phyloP scores from a whole-genome alignment of 1,140 invertebrate genomes.

The Callitettix versicolor region DNA sequence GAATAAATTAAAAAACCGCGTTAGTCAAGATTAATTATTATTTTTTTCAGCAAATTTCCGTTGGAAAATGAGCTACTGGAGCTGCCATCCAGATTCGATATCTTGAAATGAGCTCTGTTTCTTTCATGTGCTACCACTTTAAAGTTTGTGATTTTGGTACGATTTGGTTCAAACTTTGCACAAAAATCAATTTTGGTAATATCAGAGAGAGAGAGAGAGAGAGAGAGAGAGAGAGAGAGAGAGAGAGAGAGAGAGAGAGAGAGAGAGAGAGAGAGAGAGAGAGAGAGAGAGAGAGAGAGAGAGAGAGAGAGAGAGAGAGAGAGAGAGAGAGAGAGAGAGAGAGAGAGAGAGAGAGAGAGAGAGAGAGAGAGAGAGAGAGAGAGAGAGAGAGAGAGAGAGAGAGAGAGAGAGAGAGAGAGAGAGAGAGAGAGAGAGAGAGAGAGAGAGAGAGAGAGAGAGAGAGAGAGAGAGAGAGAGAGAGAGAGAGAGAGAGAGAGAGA shows the following conservation, averaged over 20 bases:
- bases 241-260: constrained; percentile 12
- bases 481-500: neutral
- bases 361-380: constrained; percentile 8
- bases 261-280: neutral
- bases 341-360: neutral
- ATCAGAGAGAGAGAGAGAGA: constrained; percentile 8
- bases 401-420: neutral
- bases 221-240: neutral
- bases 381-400: constrained; percentile 10
- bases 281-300: constrained; percentile 3
- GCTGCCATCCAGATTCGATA: no score
- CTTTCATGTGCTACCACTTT: neutral
- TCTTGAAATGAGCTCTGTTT: neutral
- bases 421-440: neutral
- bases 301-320: constrained; percentile 10
- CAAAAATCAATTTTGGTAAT: no score
- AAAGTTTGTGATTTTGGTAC: neutral
- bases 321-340: neutral
- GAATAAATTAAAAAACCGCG: no score
- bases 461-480: neutral
- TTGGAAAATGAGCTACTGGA: no score
- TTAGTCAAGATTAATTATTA: no score
- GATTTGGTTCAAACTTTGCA: no score
- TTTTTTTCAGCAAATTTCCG: no score
- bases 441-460: neutral